Evolutionary conservation across 2,797 vertebrate genomes (phyloP), one percentile per base, ranked within the genome.

Genomic region (Anabas testudineus): DNA sequence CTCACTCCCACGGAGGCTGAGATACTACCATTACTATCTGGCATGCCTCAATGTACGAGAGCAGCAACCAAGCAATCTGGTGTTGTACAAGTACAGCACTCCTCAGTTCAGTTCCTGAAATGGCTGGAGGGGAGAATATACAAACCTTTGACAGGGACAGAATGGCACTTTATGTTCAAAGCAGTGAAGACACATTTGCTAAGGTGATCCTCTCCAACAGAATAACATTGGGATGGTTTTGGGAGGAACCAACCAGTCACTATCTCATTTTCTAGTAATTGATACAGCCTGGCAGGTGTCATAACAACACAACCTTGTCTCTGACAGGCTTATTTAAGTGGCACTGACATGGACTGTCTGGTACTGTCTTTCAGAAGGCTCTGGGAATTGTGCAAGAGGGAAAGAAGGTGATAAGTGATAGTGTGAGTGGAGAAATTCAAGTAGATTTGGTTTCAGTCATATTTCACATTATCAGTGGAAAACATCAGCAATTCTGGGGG

Each of bases 271-370:
- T 58, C 70, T 51, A 18, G 85, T 85, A 78, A 85, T 71, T 79
- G 82, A 87, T 81, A 79, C 48, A 59, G 72, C 37, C 66, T 86
- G 83, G 76, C 85, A 88, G 86, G 88, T 89, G 90, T 87, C 89
- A 85, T 71, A 89, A 88, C 88, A 87, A 69, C 76, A 81, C 75
- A 43, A 18, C 45, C 70, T 34, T 67, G 62, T 65, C 57, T 46
- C 5, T 28, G n/a, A 74, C 54, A 52, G 59, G 34, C 75, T 61
- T 67, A 34, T 74, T 52, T 66, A 65, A 83, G 64, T 64, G 62
- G 58, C 59, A 77, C 68, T 85, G 76, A 76, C 62, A 53, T 45
- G 39, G 45, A 51, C 52, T 57, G 58, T 34, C 77, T 81, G 71
- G 48, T 69, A 60, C 63, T 41, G 76, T 62, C 71, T 78, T 52